Base-by-base conservation (phyloP, 2,888 invertebrate genomes). In the Xestia sexstrigata region DNA sequence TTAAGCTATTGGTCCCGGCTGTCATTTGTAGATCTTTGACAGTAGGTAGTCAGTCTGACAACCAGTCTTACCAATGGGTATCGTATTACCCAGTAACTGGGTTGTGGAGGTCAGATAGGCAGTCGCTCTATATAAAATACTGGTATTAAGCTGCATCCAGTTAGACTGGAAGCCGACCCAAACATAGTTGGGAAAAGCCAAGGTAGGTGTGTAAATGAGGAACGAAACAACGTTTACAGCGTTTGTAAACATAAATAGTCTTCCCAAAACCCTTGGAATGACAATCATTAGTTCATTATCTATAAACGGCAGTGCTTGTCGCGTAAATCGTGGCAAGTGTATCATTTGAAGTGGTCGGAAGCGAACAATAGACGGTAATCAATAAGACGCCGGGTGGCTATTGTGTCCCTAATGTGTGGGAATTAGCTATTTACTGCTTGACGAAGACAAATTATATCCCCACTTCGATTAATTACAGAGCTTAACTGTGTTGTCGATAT, bases 401-500 rank as follows among this genome's bases (percentile, higher is more conserved):
- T 96, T 96, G 96, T 96, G 93, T 93, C 92, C 92, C 93, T 96
- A 96, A 95, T 95, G 95, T 95, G 95, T 93, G 94, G 95, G 95
- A 95, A 96, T 96, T 96, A 96, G 96, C 96, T 96, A 95, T 95
- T 96, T 96, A 93, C 94, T 93, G 90, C 93, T 91, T 95, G 96
- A 96, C 96, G 96, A 96, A 96, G 96, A 96, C 95, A 96, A 96
- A 96, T 96, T 95, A 95, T 95, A 93, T 93, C 91, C 90, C 90
- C 85, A 92, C 93, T 93, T 94, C 95, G 94, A 96, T 96, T 96
- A 96, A 96, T 96, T 96, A 96, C 95, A 92, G 88, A 91, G 95
- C 95, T 95, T 95, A 95, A 95, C 93, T 92, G 94, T 89, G 92
- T 92, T 95, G 95, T 93, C 93, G 92, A 93, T 94, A 93, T 92